These are phyloP conservation scores for Linepithema humile DNA, from an alignment of 1,140 invertebrate genomes.

Conservation along the genomic window DNA sequence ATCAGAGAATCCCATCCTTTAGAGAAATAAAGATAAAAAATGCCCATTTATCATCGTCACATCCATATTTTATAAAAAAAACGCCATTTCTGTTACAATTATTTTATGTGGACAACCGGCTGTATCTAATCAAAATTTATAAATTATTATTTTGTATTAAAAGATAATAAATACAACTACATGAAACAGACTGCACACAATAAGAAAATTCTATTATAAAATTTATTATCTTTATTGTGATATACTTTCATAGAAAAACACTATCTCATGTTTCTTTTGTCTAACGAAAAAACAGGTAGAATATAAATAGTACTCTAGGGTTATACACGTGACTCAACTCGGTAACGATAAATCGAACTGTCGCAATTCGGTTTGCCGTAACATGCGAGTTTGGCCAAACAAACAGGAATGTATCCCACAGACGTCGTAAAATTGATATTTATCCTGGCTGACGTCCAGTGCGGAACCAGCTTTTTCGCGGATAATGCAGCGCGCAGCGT, in stretches of 20 bases:
- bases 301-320: neutral
- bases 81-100: no score
- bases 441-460: slow-evolving; percentile 72
- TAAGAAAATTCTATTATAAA: neutral
- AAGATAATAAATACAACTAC: no score
- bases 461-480: slow-evolving; percentile 64
- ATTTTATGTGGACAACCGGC: no score
- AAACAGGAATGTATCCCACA: slow-evolving; percentile 60
- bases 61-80: no score
- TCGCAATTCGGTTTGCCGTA: neutral
- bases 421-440: slow-evolving; percentile 76
- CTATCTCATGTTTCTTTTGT: neutral
- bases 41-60: no score
- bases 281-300: neutral
- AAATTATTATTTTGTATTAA: no score
- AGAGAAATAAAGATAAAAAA: no score
- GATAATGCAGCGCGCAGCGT: slow-evolving; percentile 40
- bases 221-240: neutral
- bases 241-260: slow-evolving; percentile 9
- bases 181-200: neutral
- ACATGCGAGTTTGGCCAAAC: slow-evolving; percentile 11
- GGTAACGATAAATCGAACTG: slow-evolving; percentile 14
- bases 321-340: slow-evolving; percentile 18
- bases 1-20: no score
- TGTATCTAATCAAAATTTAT: no score